Percentiles rank a stretch among this genome's conserved stretches.
Evolutionary conservation across 2,888 invertebrate genomes (phyloP).

Genomic region (Thecocarcelia acutangulata): DNA sequence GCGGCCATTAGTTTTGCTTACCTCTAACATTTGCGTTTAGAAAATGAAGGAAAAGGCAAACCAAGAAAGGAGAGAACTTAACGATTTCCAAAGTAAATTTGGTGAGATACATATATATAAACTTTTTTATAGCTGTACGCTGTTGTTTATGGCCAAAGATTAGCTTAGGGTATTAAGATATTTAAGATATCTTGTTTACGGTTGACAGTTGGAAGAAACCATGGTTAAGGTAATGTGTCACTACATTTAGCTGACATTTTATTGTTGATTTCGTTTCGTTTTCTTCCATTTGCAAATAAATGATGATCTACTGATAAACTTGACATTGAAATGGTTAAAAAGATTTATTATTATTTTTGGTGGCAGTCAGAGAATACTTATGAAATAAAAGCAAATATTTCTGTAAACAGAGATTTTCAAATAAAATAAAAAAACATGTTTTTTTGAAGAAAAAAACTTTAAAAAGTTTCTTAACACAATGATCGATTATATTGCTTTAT

Average conservation of each 20-base stretch:
- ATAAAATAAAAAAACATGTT: too few species aligned
- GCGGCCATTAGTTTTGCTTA: background rate
- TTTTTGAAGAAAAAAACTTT: too few species aligned
- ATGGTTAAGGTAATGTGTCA: constrained; percentile 60
- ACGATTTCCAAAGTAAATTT: constrained; percentile 42
- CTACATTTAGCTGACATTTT: constrained; percentile 53
- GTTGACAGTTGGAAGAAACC: constrained; percentile 58
- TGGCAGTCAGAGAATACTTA: too few species aligned
- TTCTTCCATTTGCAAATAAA: constrained; percentile 19
- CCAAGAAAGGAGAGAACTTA: constrained; percentile 19
- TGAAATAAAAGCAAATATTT: too few species aligned
- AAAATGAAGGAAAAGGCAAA: constrained; percentile 16
- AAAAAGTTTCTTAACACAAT: too few species aligned
- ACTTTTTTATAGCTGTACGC: constrained; percentile 10
- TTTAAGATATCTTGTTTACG: constrained; percentile 55
- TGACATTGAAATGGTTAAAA: constrained; percentile 56
- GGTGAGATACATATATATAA: constrained; percentile 38
- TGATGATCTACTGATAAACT: constrained; percentile 56
- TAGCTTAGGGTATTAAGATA: constrained; percentile 63
- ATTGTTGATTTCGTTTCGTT: constrained; percentile 41
- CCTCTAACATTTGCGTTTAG: constrained; percentile 23
- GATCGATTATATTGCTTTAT: too few species aligned
- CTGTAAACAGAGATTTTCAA: too few species aligned
- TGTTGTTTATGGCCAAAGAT: constrained; percentile 58
- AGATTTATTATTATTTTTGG: constrained; percentile 5